Evolutionary conservation across 2,113 vertebrate genomes (phyloP).

Genomic region (Struthidea cinerea): DNA sequence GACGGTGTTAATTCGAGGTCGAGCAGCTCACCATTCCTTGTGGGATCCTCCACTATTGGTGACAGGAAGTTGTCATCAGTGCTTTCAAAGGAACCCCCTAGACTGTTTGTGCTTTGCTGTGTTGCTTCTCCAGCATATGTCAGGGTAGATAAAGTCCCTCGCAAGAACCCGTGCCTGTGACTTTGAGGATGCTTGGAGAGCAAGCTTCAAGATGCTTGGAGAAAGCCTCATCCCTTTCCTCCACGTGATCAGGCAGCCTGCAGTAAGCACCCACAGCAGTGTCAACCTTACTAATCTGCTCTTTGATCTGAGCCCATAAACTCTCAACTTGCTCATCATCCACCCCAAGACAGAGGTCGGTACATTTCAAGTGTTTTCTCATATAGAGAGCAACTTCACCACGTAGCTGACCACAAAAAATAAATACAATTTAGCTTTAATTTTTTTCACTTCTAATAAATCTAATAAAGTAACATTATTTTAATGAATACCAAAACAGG

Average conservation of each 20-base stretch:
- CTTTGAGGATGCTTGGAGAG: not conserved
- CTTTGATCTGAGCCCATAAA: not conserved
- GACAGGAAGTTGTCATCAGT: not conserved
- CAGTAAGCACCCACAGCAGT: not conserved
- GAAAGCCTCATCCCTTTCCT: not conserved
- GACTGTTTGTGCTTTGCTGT: not conserved
- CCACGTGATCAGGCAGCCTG: not conserved
- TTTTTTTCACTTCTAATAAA: not conserved
- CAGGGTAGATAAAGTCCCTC: not conserved
- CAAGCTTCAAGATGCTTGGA: not conserved
- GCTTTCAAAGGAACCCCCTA: not conserved
- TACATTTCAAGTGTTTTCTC: not conserved
- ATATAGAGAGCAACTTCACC: not conserved
- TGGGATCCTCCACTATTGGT: not conserved
- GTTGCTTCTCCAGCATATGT: not conserved
- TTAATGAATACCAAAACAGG: not conserved
- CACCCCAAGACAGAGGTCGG: not conserved
- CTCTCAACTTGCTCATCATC: fast-evolving
- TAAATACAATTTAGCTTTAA: conserved; percentile 2
- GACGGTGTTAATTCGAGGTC: not conserved
- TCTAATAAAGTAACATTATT: not conserved
- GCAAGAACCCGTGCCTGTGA: not conserved
- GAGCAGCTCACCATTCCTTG: not conserved
- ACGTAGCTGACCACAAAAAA: not conserved
- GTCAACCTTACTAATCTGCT: not conserved